Percentiles rank a stretch among this genome's conserved stretches.
Conservation (phyloP, 1,140 invertebrate species). For the Triops cancriformis region DNA sequence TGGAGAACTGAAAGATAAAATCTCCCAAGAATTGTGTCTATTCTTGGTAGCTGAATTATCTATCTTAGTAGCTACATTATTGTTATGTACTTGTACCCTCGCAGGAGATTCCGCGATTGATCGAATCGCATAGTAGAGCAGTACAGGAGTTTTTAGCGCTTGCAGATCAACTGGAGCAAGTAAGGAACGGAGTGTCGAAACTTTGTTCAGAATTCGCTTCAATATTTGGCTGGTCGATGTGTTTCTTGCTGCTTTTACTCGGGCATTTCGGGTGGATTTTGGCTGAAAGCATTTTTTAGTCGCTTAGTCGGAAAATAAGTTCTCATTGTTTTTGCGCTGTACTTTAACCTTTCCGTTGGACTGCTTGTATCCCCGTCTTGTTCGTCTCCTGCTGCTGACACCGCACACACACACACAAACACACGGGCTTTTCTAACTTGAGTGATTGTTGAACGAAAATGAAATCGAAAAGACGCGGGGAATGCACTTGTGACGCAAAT, state of each 20-base stretch:
- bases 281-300: constrained; percentile 1
- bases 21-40: not conserved
- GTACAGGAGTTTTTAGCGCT: constrained; percentile 61
- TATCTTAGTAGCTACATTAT: not conserved
- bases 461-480: not conserved
- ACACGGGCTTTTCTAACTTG: not conserved
- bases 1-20: not conserved
- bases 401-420: not conserved
- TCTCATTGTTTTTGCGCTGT: constrained; percentile 16
- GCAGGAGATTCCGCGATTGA: constrained; percentile 64
- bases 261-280: constrained; percentile 16
- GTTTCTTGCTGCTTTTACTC: constrained; percentile 23
- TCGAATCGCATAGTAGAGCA: constrained; percentile 59
- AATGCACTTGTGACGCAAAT: not conserved
- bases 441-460: not conserved
- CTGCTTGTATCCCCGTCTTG: constrained; percentile 3
- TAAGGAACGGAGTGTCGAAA: constrained; percentile 47
- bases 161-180: constrained; percentile 73
- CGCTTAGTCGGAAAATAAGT: constrained; percentile 13
- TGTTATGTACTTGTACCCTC: constrained; percentile 18
- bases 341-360: not conserved
- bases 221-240: not conserved
- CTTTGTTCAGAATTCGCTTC: constrained; percentile 17
- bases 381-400: constrained; percentile 13
- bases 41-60: too few species aligned